Evolutionary conservation across 2,888 invertebrate species (phyloP), one percentile per base, ranked within the genome.

Genomic region (Calameuta idolon): DNA sequence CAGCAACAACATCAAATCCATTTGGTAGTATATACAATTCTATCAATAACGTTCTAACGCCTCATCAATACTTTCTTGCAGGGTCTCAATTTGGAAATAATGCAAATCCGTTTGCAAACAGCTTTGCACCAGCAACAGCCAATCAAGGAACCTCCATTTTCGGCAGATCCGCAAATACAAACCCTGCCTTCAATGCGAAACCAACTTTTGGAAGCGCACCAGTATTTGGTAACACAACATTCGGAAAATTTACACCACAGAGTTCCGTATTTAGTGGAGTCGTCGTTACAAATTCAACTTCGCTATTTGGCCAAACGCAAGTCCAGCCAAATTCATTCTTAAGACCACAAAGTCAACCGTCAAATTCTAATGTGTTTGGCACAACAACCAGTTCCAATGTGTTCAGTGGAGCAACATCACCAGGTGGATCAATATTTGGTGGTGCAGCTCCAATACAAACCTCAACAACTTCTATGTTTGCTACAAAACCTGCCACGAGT

Each of bases 151-250:
- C 87, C 37, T 86, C 88, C 0, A 84, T 89, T 55, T 90, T 91
- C 75, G 86, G 84, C 12, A 84, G 84, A 77, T 31, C 87, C 31
- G 78, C 82, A 4, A 76, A 78, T 15, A 77, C 76, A 11, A 83
- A 75, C 12, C 83, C 90, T 15, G 84, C 88, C n/a, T 89, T 90
- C 71, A 88, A 88, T 23, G 84, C 78, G 12, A 87, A 88, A 74
- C 84, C 91, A n/a, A 77, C 86, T 69, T 91, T 91, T 80, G 87
- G 88, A 34, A 76, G 31, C 74, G 78, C 79, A 68, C 1, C 77
- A 0, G 79, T 85, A 9, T 90, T 90, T 77, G 85, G 85, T 11
- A 78, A 77, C 12, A 75, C 85, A 40, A 55, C 87, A 12, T 90
- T 91, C 76, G 87, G 88, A 23, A 83, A 82, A 35, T 78, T 80